Conservation (phyloP, 2,797 vertebrate genomes). For the Sphaeramia orbicularis region DNA sequence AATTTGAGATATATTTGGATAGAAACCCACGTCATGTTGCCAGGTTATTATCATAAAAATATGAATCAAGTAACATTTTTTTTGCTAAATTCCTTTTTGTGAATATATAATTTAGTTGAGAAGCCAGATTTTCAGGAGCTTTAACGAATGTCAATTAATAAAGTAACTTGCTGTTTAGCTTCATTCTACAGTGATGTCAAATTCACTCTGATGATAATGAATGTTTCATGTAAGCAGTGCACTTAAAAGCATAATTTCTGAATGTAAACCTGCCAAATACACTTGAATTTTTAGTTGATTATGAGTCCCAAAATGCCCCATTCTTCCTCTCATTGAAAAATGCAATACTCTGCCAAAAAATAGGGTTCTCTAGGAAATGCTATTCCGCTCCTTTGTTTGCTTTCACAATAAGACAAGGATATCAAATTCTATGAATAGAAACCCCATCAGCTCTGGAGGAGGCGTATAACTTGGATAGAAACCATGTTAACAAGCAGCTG, state of each 20-base stretch:
- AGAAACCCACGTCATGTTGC: no score
- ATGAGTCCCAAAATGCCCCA: slow-evolving; percentile 18
- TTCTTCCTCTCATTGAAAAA: slow-evolving; percentile 41
- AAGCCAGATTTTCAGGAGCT: not conserved
- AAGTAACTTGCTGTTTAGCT: not conserved
- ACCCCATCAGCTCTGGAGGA: slow-evolving; percentile 61
- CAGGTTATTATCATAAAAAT: no score
- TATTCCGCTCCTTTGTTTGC: slow-evolving; percentile 56
- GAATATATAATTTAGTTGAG: slow-evolving; percentile 2
- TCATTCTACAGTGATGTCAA: slow-evolving; percentile 8
- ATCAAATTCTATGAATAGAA: slow-evolving; percentile 71
- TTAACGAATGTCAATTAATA: not conserved
- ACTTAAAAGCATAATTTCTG: slow-evolving; percentile 20
- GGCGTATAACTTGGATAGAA: slow-evolving; percentile 54
- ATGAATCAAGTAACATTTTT: not conserved
- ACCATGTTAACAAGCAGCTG: slow-evolving; percentile 58
- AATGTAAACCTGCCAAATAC: slow-evolving; percentile 48
- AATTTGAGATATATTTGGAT: no score
- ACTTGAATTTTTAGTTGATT: slow-evolving; percentile 41
- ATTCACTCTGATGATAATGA: slow-evolving; percentile 25
- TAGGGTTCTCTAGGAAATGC: slow-evolving; percentile 59
- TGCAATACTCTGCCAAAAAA: slow-evolving; percentile 47
- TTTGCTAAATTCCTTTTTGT: slow-evolving; percentile 9
- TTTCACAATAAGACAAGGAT: slow-evolving; percentile 65
- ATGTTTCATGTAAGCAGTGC: slow-evolving; percentile 28